Conservation (phyloP, 2,113 vertebrate genomes). For the Hippocampus barbouri region DNA sequence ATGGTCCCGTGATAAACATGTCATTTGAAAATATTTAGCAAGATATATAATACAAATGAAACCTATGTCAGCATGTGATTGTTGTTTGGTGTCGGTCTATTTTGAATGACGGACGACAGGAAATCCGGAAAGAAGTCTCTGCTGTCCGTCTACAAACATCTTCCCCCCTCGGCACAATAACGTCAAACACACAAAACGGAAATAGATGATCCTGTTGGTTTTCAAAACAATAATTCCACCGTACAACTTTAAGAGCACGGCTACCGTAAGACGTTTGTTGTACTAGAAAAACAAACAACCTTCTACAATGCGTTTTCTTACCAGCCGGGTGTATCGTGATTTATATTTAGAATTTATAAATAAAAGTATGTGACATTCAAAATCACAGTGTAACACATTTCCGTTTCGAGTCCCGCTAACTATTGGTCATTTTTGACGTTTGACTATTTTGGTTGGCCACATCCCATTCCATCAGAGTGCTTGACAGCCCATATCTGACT, state of each 20-base stretch:
- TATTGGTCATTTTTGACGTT: neutral
- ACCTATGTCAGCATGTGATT: neutral
- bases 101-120: constrained; percentile 26
- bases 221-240: constrained; percentile 21
- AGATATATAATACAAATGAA: too few species aligned
- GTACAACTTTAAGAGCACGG: neutral
- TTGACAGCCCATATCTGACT: neutral
- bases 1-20: neutral
- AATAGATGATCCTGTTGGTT: neutral
- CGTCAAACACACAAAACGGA: too few species aligned
- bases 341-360: neutral
- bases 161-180: constrained; percentile 35
- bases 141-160: constrained; percentile 55
- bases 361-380: neutral
- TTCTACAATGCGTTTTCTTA: too few species aligned
- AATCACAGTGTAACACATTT: constrained; percentile 4
- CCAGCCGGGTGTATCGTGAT: fast-evolving
- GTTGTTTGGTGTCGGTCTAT: constrained; percentile 13
- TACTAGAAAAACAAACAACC: too few species aligned
- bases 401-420: constrained; percentile 13
- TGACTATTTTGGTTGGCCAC: constrained; percentile 1
- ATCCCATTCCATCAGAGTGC: neutral
- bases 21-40: neutral
- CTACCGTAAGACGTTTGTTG: too few species aligned
- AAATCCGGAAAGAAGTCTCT: neutral